Percentiles rank a stretch among this genome's conserved stretches.
phyloP scores from a whole-genome alignment of 2,113 vertebrate genomes.

The Osmerus mordax region DNA sequence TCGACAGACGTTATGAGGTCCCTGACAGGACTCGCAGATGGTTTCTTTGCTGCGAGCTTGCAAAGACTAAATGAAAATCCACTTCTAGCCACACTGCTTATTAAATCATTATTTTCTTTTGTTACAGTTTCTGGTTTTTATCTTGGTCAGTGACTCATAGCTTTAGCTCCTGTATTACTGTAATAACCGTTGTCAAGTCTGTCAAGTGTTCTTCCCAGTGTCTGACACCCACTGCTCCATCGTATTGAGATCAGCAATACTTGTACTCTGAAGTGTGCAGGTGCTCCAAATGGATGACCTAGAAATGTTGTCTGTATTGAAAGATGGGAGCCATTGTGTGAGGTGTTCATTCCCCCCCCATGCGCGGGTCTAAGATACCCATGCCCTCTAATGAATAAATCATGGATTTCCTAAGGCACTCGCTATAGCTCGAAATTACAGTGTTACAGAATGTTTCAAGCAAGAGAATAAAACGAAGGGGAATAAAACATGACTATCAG shows the following conservation, averaged over 20 bases:
- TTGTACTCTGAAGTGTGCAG: slow-evolving; percentile 52
- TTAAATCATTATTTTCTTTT: background rate
- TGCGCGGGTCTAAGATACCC: slow-evolving; percentile 55
- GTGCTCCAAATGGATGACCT: slow-evolving; percentile 61
- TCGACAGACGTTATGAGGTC: slow-evolving; percentile 9
- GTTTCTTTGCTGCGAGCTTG: slow-evolving; percentile 30
- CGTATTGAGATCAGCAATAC: slow-evolving; percentile 49
- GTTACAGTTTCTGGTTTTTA: slow-evolving; percentile 31
- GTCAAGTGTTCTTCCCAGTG: slow-evolving; percentile 49
- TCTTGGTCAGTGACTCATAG: slow-evolving; percentile 27
- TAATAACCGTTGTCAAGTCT: slow-evolving; percentile 51
- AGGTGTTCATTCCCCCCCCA: slow-evolving; percentile 62
- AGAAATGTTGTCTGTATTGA: slow-evolving; percentile 63
- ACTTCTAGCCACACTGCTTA: no score
- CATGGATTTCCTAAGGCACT: slow-evolving; percentile 59
- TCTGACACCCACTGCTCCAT: slow-evolving; percentile 51
- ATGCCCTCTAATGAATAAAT: slow-evolving; percentile 68
- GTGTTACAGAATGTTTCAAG: slow-evolving; percentile 49
- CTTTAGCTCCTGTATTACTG: slow-evolving; percentile 34
- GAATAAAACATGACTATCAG: slow-evolving; percentile 64
- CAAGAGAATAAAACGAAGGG: slow-evolving; percentile 56
- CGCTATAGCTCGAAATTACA: slow-evolving; percentile 62
- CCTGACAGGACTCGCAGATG: slow-evolving; percentile 32
- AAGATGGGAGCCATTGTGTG: slow-evolving; percentile 63
- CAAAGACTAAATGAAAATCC: no score